Base-by-base conservation (phyloP, 2,888 invertebrate genomes). In the Agelastica alni region DNA sequence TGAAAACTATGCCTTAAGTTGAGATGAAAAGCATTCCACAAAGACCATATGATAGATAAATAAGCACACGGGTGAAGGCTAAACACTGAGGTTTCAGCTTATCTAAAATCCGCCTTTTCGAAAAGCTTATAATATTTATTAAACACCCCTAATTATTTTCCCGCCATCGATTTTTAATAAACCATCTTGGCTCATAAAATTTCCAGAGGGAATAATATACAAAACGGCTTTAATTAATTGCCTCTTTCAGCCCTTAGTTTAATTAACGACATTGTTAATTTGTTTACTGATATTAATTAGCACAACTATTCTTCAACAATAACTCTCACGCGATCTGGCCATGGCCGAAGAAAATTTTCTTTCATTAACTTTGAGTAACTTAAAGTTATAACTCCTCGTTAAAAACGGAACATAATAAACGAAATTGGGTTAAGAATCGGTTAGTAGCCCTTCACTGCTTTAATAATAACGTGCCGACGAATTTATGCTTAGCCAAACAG, bases 1-100 rank as follows among this genome's bases (percentile, higher is more conserved):
- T 70, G 66, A 67, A 70, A 76, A 76, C 75, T 76, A 75, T 76
- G 75, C 74, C 73, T 74, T 73, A 75, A 76, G 73, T 76, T 75
- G 69, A 74, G 75, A 74, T 76, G 75, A 76, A 76, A 76, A 71
- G 75, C 75, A 76, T 76, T 76, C 76, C 75, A 60, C 63, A 52
- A 67, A 64, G 70, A 74, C 75, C 75, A 73, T 75, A 74, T 73
- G 72, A 75, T 73, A 71, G 72, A 66, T 73, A 74, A 73, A 74
- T 74, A 74, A 75, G 74, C 74, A 74, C 70, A 73, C 67, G 68
- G 70, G 71, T 70, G 62, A 65, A 67, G 68, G 68, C 70, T 66
- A 71, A 71, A 72, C 69, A 66, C 61, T 70, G 68, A 64, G 68
- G 68, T 64, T 62, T 57, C 34, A 56, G 67, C 66, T 68, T 67